Conservation (phyloP, 1,140 invertebrate genomes). For the Mylabris phalerata region DNA sequence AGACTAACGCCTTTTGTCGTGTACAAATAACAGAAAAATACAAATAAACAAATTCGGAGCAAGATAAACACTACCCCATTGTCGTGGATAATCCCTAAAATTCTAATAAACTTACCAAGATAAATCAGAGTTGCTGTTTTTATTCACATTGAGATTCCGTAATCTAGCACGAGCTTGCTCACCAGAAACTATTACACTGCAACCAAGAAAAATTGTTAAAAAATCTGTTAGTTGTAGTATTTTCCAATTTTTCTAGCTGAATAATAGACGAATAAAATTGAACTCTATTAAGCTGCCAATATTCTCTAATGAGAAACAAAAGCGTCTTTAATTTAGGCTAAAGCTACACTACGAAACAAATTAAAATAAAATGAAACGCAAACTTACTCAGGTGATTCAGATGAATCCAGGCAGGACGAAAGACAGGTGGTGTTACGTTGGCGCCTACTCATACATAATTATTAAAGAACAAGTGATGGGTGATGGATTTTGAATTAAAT, state of each 20-base stretch:
- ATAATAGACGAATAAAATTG: too few relatives aligned
- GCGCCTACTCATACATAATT: constrained; percentile 35
- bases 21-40: too few relatives aligned
- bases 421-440: constrained; percentile 38
- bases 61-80: too few relatives aligned
- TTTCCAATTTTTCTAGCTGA: too few relatives aligned
- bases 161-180: constrained; percentile 37
- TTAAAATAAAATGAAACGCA: constrained; percentile 9
- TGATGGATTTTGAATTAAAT: too few relatives aligned
- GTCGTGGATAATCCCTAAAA: neutral
- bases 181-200: constrained; percentile 38
- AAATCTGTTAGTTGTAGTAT: too few relatives aligned
- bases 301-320: too few relatives aligned
- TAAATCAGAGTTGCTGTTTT: constrained; percentile 35
- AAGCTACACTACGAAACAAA: neutral
- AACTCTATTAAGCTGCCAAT: too few relatives aligned
- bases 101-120: constrained; percentile 32
- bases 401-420: constrained; percentile 39
- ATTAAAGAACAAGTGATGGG: constrained; percentile 1
- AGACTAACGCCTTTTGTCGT: too few relatives aligned
- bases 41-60: too few relatives aligned
- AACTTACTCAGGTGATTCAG: constrained; percentile 42
- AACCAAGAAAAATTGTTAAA: too few relatives aligned
- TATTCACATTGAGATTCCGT: constrained; percentile 33
- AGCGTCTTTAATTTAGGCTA: too few relatives aligned